Percentiles rank a stretch among this genome's conserved stretches.
Evolutionary conservation across 2,888 invertebrate species (phyloP).

Genomic region (Polietes domitor): DNA sequence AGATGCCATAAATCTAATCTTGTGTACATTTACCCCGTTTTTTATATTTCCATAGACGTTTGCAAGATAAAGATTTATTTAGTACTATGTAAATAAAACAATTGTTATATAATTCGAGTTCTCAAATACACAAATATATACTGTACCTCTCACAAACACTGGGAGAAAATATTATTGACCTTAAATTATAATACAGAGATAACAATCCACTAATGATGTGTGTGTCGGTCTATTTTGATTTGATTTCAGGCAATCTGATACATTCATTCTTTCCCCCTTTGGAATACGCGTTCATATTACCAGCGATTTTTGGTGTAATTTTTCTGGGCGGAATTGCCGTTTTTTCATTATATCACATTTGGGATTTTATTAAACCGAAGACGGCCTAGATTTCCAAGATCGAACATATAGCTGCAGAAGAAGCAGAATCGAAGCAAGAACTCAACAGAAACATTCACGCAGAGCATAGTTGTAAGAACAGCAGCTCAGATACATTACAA

Average conservation of each 20-base stretch:
- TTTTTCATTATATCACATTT: constrained; percentile 84
- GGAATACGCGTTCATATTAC: constrained; percentile 83
- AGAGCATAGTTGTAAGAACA: background rate
- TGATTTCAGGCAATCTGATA: constrained; percentile 82
- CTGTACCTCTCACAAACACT: no score
- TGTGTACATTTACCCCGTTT: no score
- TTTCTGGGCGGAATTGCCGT: constrained; percentile 86
- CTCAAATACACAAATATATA: no score
- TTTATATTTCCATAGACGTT: background rate
- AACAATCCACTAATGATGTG: background rate
- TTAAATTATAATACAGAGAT: background rate
- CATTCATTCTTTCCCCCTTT: constrained; percentile 82
- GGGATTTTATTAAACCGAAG: constrained; percentile 71
- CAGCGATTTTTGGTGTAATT: constrained; percentile 84
- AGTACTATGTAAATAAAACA: background rate
- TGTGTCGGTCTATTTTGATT: constrained; percentile 38
- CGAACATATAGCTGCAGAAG: background rate
- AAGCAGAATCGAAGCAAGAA: no score
- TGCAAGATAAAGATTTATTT: background rate
- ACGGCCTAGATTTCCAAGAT: constrained; percentile 33
- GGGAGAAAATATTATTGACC: no score
- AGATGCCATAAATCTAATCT: no score
- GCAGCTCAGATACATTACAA: background rate
- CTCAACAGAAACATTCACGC: background rate
- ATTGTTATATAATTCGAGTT: no score